phyloP scores from a whole-genome alignment of 2,888 invertebrate species.

The Tenthredo distinguenda region DNA sequence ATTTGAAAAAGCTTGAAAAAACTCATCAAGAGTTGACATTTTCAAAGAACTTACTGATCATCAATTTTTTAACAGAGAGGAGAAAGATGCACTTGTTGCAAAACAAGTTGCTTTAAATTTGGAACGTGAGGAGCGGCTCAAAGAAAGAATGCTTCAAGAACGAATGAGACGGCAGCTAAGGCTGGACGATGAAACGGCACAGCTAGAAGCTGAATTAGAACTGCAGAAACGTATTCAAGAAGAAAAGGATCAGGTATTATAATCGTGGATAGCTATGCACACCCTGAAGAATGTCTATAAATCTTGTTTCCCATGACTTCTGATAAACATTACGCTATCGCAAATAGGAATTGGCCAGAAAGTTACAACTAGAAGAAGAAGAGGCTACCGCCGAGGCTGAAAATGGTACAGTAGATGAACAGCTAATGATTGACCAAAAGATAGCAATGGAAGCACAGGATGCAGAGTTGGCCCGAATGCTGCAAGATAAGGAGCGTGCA shows the following conservation, averaged over 20 bases:
- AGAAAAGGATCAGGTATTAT: constrained; percentile 85
- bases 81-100: constrained; percentile 84
- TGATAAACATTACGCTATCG: not conserved
- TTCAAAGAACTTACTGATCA: constrained; percentile 28
- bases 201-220: constrained; percentile 75
- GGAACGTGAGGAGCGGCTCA: constrained; percentile 80
- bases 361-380: constrained; percentile 88
- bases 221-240: constrained; percentile 85
- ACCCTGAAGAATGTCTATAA: constrained; percentile 27
- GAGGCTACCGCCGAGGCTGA: constrained; percentile 81
- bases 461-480: constrained; percentile 87
- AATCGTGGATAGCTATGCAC: not conserved
- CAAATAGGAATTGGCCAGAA: constrained; percentile 84
- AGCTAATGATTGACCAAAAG: constrained; percentile 80
- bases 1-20: not conserved
- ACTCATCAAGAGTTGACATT: not conserved
- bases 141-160: constrained; percentile 80
- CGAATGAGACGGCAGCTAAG: constrained; percentile 77
- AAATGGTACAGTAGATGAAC: constrained; percentile 75
- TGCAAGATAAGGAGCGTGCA: constrained; percentile 88
- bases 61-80: constrained; percentile 79
- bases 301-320: constrained; percentile 14
- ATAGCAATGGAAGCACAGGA: constrained; percentile 90
- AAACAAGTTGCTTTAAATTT: constrained; percentile 84
- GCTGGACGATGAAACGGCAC: constrained; percentile 74